Conservation (phyloP, 2,797 vertebrate species). For the Sciurus carolinensis region DNA sequence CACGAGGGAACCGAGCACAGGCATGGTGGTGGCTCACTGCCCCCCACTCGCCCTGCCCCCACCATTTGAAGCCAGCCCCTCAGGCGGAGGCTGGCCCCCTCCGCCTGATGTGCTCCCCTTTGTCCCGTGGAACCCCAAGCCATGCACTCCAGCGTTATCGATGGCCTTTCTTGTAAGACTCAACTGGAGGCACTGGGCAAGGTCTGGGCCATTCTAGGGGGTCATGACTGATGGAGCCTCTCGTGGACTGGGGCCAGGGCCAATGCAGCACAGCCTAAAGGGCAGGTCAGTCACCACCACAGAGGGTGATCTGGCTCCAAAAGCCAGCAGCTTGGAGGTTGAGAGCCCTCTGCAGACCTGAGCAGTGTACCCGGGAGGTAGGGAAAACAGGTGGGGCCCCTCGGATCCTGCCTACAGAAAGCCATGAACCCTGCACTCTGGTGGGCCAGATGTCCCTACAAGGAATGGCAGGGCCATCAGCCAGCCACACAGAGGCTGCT, state of each 20-base stretch:
- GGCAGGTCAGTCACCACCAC: rapidly evolving
- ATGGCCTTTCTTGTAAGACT: neutral
- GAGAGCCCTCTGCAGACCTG: neutral
- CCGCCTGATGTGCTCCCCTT: too few species aligned
- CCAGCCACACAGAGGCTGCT: neutral
- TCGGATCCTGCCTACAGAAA: neutral
- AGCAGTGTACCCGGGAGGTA: neutral
- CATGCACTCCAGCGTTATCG: rapidly evolving
- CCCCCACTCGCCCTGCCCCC: rapidly evolving
- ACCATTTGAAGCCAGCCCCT: neutral
- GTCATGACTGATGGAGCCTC: too few species aligned
- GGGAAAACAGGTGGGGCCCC: neutral
- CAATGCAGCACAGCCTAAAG: neutral
- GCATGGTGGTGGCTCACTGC: rapidly evolving
- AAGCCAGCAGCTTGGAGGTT: rapidly evolving
- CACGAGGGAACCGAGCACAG: neutral
- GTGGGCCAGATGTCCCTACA: neutral
- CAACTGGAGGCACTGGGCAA: too few species aligned
- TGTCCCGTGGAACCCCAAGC: neutral
- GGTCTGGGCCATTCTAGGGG: neutral
- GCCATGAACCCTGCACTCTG: neutral
- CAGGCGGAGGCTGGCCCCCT: neutral
- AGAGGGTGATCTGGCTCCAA: neutral
- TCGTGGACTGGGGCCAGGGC: neutral
- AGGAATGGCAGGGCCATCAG: rapidly evolving